These are phyloP conservation scores for Trichonephila clavata DNA, from an alignment of 1,140 invertebrate species.

Conservation along the genomic window DNA sequence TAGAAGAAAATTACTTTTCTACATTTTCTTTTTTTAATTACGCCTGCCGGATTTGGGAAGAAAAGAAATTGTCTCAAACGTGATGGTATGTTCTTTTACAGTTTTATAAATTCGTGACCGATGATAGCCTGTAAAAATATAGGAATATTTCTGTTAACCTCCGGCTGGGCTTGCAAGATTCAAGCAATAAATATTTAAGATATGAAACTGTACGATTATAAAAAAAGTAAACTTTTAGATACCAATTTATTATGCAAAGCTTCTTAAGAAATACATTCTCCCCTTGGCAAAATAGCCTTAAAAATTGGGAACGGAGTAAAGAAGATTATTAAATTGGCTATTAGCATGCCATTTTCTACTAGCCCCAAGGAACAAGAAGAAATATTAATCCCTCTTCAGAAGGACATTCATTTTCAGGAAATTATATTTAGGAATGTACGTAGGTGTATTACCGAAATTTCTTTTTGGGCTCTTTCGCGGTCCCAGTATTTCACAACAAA, in stretches of 20 bases:
- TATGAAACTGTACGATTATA: background rate
- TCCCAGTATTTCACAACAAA: background rate
- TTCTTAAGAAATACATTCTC: background rate
- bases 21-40: background rate
- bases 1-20: background rate
- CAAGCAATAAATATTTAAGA: slow-evolving; percentile 19
- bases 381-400: background rate
- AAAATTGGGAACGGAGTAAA: slow-evolving; percentile 9
- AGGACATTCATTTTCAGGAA: background rate
- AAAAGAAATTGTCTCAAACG: background rate
- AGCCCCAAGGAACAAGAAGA: background rate
- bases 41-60: background rate
- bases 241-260: slow-evolving; percentile 25
- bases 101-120: background rate
- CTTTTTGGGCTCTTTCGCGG: background rate
- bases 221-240: background rate
- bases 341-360: slow-evolving; percentile 17
- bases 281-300: background rate
- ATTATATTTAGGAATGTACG: background rate
- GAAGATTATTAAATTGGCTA: slow-evolving; percentile 31
- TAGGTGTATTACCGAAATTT: background rate
- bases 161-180: background rate
- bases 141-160: background rate
- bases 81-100: background rate
- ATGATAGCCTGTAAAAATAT: background rate